Percentiles rank a stretch among this genome's conserved stretches.
These are phyloP conservation scores for Aphodius granarius DNA, from an alignment of 2,888 invertebrate species.

Conservation along the genomic window DNA sequence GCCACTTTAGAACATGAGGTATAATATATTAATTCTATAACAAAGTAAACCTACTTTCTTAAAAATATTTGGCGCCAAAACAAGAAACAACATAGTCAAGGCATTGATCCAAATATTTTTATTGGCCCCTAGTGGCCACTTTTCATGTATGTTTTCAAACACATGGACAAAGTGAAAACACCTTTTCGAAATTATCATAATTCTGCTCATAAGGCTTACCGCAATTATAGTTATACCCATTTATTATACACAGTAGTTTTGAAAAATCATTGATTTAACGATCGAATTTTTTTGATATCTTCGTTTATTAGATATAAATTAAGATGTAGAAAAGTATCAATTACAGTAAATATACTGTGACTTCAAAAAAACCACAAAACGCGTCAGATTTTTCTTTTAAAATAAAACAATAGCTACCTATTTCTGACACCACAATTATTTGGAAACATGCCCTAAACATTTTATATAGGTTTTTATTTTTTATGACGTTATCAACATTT, in stretches of 20 bases:
- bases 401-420: not conserved
- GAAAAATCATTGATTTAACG: not conserved
- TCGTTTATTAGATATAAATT: not conserved
- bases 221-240: no score
- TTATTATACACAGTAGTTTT: not conserved
- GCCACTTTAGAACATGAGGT: no score
- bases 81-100: not conserved
- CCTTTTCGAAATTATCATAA: not conserved
- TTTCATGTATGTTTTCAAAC: not conserved
- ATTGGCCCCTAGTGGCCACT: not conserved
- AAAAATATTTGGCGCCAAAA: not conserved
- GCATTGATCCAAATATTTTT: not conserved
- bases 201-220: no score
- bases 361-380: not conserved
- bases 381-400: not conserved
- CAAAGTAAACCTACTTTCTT: not conserved
- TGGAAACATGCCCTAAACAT: constrained; percentile 21
- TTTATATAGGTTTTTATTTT: no score
- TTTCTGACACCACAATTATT: constrained; percentile 15
- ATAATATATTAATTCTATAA: no score
- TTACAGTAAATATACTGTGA: not conserved
- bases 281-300: not conserved
- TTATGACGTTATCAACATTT: no score
- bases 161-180: not conserved
- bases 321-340: not conserved